Evolutionary conservation across 2,888 invertebrate genomes (phyloP).

Genomic region (Melieria picta): DNA sequence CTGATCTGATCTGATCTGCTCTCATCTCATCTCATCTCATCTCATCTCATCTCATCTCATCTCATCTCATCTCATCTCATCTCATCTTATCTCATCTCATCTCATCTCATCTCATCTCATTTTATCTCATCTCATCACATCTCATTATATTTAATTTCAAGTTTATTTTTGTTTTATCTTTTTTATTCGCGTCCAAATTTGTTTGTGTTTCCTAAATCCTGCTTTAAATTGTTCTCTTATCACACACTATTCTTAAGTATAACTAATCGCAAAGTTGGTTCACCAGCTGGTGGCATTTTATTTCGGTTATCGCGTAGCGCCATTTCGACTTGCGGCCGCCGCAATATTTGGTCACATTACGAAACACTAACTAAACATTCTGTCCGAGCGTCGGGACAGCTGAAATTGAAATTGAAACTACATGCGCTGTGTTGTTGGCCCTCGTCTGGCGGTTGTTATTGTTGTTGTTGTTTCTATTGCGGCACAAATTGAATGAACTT

Average conservation of each 20-base stretch:
- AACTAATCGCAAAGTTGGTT: too few species aligned
- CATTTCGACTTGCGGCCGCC: too few species aligned
- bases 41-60: constrained; percentile 20
- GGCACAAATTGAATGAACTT: not conserved
- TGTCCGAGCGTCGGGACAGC: too few species aligned
- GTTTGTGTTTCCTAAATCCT: too few species aligned
- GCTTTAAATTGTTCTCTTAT: too few species aligned
- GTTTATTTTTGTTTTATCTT: constrained; percentile 14
- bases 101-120: constrained; percentile 22
- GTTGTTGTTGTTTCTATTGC: not conserved
- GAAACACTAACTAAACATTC: too few species aligned
- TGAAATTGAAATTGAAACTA: too few species aligned
- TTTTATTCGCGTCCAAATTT: constrained; percentile 7
- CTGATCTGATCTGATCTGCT: not conserved
- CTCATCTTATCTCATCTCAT: constrained; percentile 17
- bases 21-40: constrained; percentile 22
- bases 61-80: constrained; percentile 21
- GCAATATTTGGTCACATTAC: too few species aligned
- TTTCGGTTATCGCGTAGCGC: too few species aligned
- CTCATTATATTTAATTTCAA: constrained; percentile 14
- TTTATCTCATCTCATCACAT: constrained; percentile 18
- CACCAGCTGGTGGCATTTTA: too few species aligned
- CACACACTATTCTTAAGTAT: too few species aligned
- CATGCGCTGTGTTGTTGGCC: not conserved
- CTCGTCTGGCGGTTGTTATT: too few species aligned